Evolutionary conservation across 2,888 invertebrate species (phyloP), one percentile per base, ranked within the genome.

Genomic region (Hypomecis atomaria): DNA sequence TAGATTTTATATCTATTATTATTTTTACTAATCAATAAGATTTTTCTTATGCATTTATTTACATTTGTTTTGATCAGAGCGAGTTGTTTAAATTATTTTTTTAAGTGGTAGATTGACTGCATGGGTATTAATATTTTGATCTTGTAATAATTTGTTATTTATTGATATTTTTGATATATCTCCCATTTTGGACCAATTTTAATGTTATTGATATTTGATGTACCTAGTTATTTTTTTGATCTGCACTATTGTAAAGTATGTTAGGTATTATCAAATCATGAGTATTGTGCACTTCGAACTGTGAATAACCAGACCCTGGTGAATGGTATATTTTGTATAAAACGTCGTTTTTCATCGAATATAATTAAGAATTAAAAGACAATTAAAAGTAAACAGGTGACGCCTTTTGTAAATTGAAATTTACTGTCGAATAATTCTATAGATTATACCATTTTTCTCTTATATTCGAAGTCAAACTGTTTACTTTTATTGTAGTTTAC

Each of bases 161-260:
- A 52, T 62, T 66, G 56, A 60, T 69, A 59, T 52, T 65, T 44
- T 67, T 68, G 48, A 48, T 62, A 23, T 59, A 49, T 65, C 13
- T 59, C 38, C 55, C 40, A 59, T 70, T 67, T 69, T 55, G 71
- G 71, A 71, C 70, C 71, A 71, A 71, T 71, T 65, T 61, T 43
- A 57, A 58, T 37, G 33, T 57, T 60, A 47, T 64, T 49, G 11
- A 48, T 56, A 8, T 55, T 42, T 37, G 7, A 33, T 44, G 5
- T 34, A 44, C 9, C 6, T 33, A 57, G 38, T 38, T 53, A 42
- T 38, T 48, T 38, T 48, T 40, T n/a, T 44, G 6, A 36, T 48
- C 38, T 45, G n/a, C 55, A 49, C 38, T 23, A 34, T 50, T 38
- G 40, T 57, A 7, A 40, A 34, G 9, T 58, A n/a, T 48, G 13